Percentiles rank a stretch among this genome's conserved stretches.
phyloP scores from a whole-genome alignment of 2,888 invertebrate genomes.

The Chrysodeixis includens region DNA sequence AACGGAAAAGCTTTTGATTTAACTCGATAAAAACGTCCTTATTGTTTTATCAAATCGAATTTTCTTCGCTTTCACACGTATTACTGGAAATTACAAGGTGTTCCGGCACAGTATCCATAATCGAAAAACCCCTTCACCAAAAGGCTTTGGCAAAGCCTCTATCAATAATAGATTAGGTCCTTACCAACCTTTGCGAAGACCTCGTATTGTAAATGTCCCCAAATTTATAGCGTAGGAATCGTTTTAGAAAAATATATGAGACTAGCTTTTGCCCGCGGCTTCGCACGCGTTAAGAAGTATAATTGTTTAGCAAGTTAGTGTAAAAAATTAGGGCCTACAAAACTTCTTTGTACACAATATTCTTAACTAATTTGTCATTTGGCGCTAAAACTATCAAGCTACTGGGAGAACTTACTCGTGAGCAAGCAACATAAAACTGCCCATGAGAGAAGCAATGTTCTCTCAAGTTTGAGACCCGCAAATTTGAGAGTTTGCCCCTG shows the following conservation, averaged over 20 bases:
- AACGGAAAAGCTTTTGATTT: too few species aligned
- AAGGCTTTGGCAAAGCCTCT: conserved; percentile 64
- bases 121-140: conserved; percentile 62
- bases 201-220: conserved; percentile 69
- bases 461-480: too few species aligned
- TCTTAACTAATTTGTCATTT: too few species aligned
- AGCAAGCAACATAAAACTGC: too few species aligned
- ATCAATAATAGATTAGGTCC: conserved; percentile 77
- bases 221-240: conserved; percentile 68
- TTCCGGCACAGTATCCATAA: conserved; percentile 61
- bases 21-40: neutral
- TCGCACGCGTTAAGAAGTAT: too few species aligned
- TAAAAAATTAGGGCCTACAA: too few species aligned
- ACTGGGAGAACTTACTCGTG: too few species aligned
- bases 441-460: too few species aligned
- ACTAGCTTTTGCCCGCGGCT: conserved; percentile 51
- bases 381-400: too few species aligned
- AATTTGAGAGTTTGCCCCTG: too few species aligned
- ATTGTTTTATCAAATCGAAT: neutral
- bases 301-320: too few species aligned
- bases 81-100: conserved; percentile 55
- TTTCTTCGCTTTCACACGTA: neutral
- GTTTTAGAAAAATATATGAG: conserved; percentile 67
- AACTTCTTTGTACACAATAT: too few species aligned
- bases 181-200: conserved; percentile 67